Base-by-base conservation (phyloP, 2,888 invertebrate species). In the Philhelius pedissequus region DNA sequence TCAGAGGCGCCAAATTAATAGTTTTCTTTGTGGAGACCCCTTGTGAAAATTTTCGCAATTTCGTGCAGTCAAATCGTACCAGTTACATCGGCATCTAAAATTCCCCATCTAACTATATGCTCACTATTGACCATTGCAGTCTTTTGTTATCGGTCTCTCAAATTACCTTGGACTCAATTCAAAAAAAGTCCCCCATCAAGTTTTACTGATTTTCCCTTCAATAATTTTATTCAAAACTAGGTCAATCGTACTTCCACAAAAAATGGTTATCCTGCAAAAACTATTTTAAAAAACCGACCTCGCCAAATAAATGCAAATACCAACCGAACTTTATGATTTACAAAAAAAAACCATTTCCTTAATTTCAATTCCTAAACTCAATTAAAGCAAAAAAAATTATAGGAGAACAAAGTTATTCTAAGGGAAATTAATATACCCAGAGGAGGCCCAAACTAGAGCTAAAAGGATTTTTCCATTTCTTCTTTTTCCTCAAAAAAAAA, bases 311-410 rank as follows among this genome's bases (percentile, higher is more conserved):
- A 64, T 48, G 45, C 27, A 52, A 54, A 68, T 66, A 54, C 45
- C 48, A 32, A 56, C 58, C 25, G 25, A 27, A 22, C 8, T 45
- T 64, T n/a, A 54, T 30, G 9, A 13, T 22, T 48, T 6, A 20
- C 13, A 22, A 45, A 74, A 83, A 77, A 71, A 56, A 64, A 25
- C 48, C 43, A 48, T 75, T 80, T 70, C 70, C 64, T 48, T 71
- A 38, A 71, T 75, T 70, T 45, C 32, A 78, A 78, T 68, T 64
- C 56, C 48, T 30, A 43, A 70, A 74, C 62, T 58, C 32, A 79
- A 58, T 74, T 79, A 64, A n/a, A 22, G 18, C 13, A 52, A 52
- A 73, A 78, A 68, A 77, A 52, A 78, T 56, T 25, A 40, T 40
- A 11, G 9, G 27, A 40, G 1, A 40, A 62, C 20, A 50, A 71